Percentiles rank a stretch among this genome's conserved stretches.
These are phyloP conservation scores for Hipposideros armiger DNA, from an alignment of 2,113 vertebrate genomes.

Conservation along the genomic window DNA sequence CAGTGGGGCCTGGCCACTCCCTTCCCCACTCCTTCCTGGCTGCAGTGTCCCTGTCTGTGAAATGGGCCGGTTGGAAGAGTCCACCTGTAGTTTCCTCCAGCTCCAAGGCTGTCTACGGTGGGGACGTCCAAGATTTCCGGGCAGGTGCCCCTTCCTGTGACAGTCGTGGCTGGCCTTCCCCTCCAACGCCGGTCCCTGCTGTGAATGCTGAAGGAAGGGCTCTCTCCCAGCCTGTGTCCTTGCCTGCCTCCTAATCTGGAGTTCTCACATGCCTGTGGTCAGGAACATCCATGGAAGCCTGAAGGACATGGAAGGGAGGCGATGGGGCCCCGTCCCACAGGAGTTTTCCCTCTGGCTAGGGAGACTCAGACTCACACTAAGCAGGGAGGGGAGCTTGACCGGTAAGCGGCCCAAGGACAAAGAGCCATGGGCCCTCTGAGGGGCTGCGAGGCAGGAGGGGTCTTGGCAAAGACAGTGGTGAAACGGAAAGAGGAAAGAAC, in stretches of 20 bases:
- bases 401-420: not conserved
- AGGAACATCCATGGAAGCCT: not conserved
- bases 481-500: not conserved
- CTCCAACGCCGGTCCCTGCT: not conserved
- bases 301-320: not conserved
- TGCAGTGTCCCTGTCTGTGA: not conserved
- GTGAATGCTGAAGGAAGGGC: not conserved
- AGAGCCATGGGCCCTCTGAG: not conserved
- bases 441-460: not conserved
- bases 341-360: not conserved
- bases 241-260: not conserved
- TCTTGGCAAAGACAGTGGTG: not conserved
- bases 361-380: not conserved
- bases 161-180: not conserved
- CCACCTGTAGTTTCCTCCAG: not conserved
- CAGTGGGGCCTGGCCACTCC: not conserved
- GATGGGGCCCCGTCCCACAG: not conserved
- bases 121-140: not conserved
- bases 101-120: not conserved
- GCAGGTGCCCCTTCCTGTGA: not conserved
- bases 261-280: not conserved
- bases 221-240: not conserved
- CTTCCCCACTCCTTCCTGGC: not conserved
- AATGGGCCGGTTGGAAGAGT: not conserved
- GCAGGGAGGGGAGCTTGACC: not conserved